Base-by-base conservation (phyloP, 1,140 invertebrate species). In the Hycleus cichorii region DNA sequence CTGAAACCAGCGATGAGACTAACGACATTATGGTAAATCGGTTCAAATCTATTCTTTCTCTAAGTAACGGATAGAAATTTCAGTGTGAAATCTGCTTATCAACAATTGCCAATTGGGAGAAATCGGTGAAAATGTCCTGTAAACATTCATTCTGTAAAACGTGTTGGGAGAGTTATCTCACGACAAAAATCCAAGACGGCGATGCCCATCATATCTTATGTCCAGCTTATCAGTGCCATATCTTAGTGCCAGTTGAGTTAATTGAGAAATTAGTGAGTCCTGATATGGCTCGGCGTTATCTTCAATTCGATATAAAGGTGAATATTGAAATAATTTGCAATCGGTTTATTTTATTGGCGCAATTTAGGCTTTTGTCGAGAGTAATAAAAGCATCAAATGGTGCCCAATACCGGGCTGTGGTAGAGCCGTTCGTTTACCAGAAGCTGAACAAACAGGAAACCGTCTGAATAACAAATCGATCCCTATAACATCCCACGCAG, bases 281-380 rank as follows among this genome's bases (percentile, higher is more conserved):
- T 32, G 81, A 85, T 53, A 83, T 86, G 75, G 83, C 84, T 39
- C 73, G 81, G 39, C 76, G 82, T 66, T 88, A 87, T 72, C 73
- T 87, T 9, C 82, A 87, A 68, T 87, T 87, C 74, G 86, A 88
- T 72, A 87, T 88, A 42, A 83, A 87, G 76, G 83, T 85, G 64
- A 66, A 32, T 49, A 9, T 0, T 27, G 7, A 1, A 11, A 38
- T 46, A 32, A 10, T 40, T 57, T 25, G 32, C n/a, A 11, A 43
- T 50, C 6, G 24, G 25, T 10, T 46, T 38, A 40, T 25, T 56
- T 47, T 43, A 7, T 56, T 8, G 11, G 12, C 38, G 4, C 40
- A 18, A 46, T 52, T 52, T 45, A 86, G 83, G 84, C 85, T 11
- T 88, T 88, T 76, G 86, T 88, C 27, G 86, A 87, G 64, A 84